Conservation (phyloP, 2,797 vertebrate genomes). For the Enteromius anoplus region DNA sequence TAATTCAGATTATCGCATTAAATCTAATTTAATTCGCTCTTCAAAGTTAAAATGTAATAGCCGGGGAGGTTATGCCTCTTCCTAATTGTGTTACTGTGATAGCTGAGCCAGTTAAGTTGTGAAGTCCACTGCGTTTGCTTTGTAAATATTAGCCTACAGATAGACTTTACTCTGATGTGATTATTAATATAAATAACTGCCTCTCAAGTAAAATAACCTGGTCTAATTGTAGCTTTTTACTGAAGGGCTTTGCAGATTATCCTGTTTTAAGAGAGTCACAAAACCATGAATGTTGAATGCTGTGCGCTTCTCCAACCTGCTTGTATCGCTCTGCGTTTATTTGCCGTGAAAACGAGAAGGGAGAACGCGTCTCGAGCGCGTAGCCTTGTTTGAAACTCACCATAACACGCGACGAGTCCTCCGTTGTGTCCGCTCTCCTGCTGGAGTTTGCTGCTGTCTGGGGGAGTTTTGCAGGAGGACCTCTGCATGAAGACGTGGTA, state of each 20-base stretch:
- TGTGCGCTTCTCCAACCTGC: too few species aligned
- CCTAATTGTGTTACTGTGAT: constrained; percentile 64
- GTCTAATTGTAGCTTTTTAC: constrained; percentile 28
- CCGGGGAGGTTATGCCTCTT: constrained; percentile 59
- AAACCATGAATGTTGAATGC: not conserved
- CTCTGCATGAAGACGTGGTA: constrained; percentile 92
- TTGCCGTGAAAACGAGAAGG: not conserved
- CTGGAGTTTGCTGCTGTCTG: constrained; percentile 86
- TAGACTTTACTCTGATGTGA: constrained; percentile 25
- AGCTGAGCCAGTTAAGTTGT: constrained; percentile 47
- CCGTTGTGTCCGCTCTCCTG: constrained; percentile 85
- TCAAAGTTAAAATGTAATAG: constrained; percentile 69
- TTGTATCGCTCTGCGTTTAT: not conserved
- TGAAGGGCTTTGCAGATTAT: constrained; percentile 7
- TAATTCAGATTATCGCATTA: constrained; percentile 81
- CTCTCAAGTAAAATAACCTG: constrained; percentile 7
- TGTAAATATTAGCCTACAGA: constrained; percentile 42
- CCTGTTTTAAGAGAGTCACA: not conserved
- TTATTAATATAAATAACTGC: constrained; percentile 32
- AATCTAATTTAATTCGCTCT: constrained; percentile 74
- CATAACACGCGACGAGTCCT: constrained; percentile 88
- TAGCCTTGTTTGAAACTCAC: constrained; percentile 77
- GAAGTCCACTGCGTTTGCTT: constrained; percentile 43
- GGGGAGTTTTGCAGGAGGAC: constrained; percentile 89
- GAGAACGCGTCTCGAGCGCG: not conserved